Evolutionary conservation across 2,797 vertebrate species (phyloP).

Genomic region (Microchirus variegatus): DNA sequence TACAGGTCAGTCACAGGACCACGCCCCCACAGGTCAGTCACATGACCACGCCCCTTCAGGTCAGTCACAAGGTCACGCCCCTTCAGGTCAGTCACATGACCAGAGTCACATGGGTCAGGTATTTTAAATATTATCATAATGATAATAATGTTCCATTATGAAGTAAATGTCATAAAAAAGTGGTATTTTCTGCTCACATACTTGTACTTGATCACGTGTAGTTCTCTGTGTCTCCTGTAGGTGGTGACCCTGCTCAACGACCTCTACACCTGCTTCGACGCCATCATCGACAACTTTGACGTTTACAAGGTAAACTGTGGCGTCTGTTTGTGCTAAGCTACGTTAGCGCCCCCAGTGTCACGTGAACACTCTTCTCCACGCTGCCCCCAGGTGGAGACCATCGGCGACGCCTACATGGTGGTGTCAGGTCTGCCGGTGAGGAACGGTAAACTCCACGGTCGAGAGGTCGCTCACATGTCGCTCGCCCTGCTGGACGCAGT

Average conservation of each 20-base stretch:
- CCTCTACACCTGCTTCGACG: conserved; percentile 94
- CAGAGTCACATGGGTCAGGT: too few relatives aligned
- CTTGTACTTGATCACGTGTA: too few relatives aligned
- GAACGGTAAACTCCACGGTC: conserved; percentile 86
- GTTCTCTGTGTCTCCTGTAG: conserved; percentile 54
- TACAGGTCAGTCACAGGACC: too few relatives aligned
- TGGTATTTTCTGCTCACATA: too few relatives aligned
- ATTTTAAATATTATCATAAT: too few relatives aligned
- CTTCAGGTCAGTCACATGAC: conserved; percentile 76
- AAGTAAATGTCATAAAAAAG: too few relatives aligned
- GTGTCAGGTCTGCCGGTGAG: conserved; percentile 89
- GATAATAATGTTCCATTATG: too few relatives aligned
- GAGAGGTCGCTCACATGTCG: conserved; percentile 89
- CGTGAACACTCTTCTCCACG: neutral
- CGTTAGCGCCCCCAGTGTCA: too few relatives aligned
- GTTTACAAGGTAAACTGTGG: conserved; percentile 79
- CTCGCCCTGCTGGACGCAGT: conserved; percentile 88
- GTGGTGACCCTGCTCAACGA: conserved; percentile 93
- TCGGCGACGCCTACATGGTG: conserved; percentile 93
- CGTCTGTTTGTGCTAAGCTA: neutral
- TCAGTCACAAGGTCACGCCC: too few relatives aligned
- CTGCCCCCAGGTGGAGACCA: conserved; percentile 87
- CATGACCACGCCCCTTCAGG: conserved; percentile 94
- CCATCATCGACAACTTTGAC: conserved; percentile 95
- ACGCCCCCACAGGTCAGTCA: conserved; percentile 94